These are phyloP conservation scores for Deilephila porcellus DNA, from an alignment of 2,888 invertebrate genomes.

Conservation along the genomic window DNA sequence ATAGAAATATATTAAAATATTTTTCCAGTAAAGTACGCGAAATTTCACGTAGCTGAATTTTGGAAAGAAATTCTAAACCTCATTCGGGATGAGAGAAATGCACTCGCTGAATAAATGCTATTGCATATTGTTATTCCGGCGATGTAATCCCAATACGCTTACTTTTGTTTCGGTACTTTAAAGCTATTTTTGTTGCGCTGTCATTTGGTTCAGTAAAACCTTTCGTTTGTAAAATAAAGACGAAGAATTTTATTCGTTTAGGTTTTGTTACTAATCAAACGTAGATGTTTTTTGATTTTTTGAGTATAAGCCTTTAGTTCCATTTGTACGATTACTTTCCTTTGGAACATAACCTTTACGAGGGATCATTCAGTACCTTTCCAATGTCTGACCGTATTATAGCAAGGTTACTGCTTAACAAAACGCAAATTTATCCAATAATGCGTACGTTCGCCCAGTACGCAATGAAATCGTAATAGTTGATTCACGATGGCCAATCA, in stretches of 20 bases:
- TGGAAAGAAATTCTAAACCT: constrained; percentile 5
- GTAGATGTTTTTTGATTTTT: too few species aligned
- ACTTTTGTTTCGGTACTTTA: too few species aligned
- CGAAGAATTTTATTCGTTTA: too few species aligned
- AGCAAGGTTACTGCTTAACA: constrained; percentile 34
- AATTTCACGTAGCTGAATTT: constrained; percentile 14
- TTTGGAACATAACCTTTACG: too few species aligned
- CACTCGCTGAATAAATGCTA: constrained; percentile 15
- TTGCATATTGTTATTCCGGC: not conserved
- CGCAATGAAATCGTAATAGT: constrained; percentile 51
- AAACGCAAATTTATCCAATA: constrained; percentile 46
- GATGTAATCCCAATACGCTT: constrained; percentile 14
- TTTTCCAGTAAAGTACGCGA: constrained; percentile 2
- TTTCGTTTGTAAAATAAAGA: too few species aligned
- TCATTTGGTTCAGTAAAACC: too few species aligned
- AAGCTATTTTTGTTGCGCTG: too few species aligned
- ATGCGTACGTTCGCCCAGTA: constrained; percentile 43
- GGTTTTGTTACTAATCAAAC: too few species aligned
- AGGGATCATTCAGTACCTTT: not conserved
- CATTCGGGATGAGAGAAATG: not conserved
- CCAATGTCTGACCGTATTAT: not conserved
- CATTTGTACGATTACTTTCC: too few species aligned
- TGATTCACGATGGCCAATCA: constrained; percentile 61
- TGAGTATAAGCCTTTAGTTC: too few species aligned
- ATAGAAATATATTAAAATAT: not conserved